Conservation (phyloP, 1,140 invertebrate species). For the Euglossa dilemma region DNA sequence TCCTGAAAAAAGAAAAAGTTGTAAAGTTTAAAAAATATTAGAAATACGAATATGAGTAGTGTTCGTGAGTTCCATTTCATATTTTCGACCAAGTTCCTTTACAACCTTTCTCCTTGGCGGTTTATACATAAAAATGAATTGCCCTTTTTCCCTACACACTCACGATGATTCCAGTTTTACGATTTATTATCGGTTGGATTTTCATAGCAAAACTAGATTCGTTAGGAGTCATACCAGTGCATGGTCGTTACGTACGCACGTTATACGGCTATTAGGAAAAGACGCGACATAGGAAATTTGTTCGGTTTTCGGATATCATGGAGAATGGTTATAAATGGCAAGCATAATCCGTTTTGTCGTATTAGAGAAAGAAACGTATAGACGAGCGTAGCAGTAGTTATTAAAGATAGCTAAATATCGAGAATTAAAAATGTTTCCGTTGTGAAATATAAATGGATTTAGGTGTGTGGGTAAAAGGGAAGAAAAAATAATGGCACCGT, state of each 20-base stretch:
- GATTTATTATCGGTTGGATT: background rate
- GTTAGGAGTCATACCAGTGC: background rate
- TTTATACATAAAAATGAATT: background rate
- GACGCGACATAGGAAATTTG: background rate
- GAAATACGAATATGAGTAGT: conserved; percentile 9
- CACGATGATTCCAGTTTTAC: background rate
- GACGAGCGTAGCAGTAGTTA: background rate
- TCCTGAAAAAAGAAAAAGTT: background rate
- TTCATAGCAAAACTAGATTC: background rate
- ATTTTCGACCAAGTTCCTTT: background rate
- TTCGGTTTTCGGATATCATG: background rate
- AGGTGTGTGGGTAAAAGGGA: background rate
- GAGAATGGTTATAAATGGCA: background rate
- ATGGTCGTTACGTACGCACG: background rate
- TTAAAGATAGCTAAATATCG: background rate
- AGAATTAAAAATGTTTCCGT: background rate
- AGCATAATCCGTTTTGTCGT: background rate
- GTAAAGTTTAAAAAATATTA: conserved; percentile 21
- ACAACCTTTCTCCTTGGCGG: background rate
- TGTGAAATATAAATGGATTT: background rate
- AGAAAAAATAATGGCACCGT: background rate
- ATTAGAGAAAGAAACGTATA: background rate
- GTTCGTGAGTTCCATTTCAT: background rate
- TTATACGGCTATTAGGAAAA: background rate
- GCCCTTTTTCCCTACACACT: background rate